phyloP scores from a whole-genome alignment of 2,113 vertebrate genomes.

The Tinamus guttatus region DNA sequence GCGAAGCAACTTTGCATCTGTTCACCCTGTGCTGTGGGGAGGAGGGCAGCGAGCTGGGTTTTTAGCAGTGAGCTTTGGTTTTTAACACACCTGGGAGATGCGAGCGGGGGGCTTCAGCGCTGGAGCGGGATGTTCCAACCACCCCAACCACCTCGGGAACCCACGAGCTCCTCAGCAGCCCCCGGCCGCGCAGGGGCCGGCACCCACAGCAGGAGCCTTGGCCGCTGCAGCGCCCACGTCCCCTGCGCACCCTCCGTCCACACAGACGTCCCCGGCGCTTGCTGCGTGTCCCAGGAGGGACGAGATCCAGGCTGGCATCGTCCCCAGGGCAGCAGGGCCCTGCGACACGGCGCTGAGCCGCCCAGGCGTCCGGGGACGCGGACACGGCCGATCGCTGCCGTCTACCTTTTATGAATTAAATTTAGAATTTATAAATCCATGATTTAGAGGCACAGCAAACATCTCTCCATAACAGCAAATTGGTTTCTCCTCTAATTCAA shows the following conservation, averaged over 20 bases:
- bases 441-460: background rate
- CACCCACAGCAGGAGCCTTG: background rate
- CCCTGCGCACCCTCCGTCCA: background rate
- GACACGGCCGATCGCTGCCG: background rate
- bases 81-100: background rate
- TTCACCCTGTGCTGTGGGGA: background rate
- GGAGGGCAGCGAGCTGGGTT: too few relatives aligned
- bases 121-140: background rate
- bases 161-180: background rate
- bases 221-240: background rate
- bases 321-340: fast-evolving
- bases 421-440: background rate
- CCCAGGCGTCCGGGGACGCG: fast-evolving
- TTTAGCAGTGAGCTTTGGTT: too few relatives aligned
- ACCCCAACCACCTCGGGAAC: background rate
- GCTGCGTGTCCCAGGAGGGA: fast-evolving
- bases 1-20: background rate
- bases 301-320: fast-evolving
- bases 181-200: background rate
- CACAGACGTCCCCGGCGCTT: fast-evolving
- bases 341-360: fast-evolving
- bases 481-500: background rate
- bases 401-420: background rate
- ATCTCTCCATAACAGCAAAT: background rate
- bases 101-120: too few relatives aligned